Percentiles rank a stretch among this genome's conserved stretches.
Evolutionary conservation across 2,797 vertebrate species (phyloP).

Genomic region (Eulemur coronatus): DNA sequence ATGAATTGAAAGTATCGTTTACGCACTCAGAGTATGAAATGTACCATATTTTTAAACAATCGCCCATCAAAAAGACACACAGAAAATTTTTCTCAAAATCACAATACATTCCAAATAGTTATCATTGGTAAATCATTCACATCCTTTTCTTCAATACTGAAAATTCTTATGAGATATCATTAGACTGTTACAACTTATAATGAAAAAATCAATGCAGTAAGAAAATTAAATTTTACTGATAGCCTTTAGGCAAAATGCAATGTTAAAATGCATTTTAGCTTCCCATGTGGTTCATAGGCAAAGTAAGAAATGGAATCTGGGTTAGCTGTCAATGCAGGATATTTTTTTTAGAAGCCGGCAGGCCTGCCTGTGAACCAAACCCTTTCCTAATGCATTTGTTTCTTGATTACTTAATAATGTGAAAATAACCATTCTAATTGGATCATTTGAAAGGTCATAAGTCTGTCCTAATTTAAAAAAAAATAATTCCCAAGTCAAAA

Average conservation of each 20-base stretch:
- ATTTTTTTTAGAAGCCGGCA: conserved; percentile 80
- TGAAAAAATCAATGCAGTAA: conserved; percentile 95
- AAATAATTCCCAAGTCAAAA: conserved; percentile 87
- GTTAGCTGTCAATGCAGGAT: conserved; percentile 86
- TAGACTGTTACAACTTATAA: conserved; percentile 91
- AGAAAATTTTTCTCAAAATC: conserved; percentile 66
- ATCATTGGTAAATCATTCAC: conserved; percentile 83
- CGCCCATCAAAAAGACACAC: conserved; percentile 51
- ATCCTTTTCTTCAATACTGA: conserved; percentile 82
- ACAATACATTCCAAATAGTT: conserved; percentile 72
- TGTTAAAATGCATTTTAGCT: conserved; percentile 94
- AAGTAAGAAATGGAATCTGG: conserved; percentile 87
- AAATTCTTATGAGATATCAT: conserved; percentile 91
- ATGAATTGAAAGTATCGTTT: conserved; percentile 8
- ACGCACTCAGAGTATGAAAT: not conserved
- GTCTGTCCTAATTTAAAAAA: conserved; percentile 87
- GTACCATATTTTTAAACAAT: conserved; percentile 42
- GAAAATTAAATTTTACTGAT: conserved; percentile 98
- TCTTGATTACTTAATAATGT: conserved; percentile 92
- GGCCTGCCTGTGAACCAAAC: conserved; percentile 84
- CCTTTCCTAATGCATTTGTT: conserved; percentile 89
- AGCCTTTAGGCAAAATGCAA: conserved; percentile 98
- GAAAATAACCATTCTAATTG: conserved; percentile 90
- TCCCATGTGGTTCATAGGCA: conserved; percentile 90
- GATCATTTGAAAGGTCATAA: conserved; percentile 93